phyloP scores from a whole-genome alignment of 2,113 vertebrate species.

The Oceanites oceanicus region DNA sequence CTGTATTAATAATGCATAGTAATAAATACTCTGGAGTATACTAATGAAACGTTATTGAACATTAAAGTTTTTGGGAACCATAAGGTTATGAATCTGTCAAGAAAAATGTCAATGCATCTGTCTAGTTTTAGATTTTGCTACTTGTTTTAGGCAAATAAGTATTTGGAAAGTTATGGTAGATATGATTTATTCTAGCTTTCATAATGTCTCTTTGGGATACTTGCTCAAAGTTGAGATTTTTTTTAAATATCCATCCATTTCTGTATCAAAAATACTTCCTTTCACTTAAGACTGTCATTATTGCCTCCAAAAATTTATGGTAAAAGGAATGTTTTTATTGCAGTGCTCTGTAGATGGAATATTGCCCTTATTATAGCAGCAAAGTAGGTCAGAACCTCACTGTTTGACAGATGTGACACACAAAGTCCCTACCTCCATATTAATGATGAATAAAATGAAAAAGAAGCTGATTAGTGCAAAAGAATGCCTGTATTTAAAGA shows the following conservation, averaged over 20 bases:
- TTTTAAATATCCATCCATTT: not conserved
- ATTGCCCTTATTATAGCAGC: not conserved
- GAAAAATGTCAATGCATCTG: slow-evolving; percentile 36
- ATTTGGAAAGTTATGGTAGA: slow-evolving; percentile 12
- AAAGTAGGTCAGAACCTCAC: slow-evolving; percentile 39
- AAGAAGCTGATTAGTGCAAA: not conserved
- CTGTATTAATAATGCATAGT: slow-evolving; percentile 75
- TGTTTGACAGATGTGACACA: slow-evolving; percentile 1
- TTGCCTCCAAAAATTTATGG: not conserved
- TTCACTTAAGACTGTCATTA: not conserved
- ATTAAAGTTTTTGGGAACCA: slow-evolving; percentile 59
- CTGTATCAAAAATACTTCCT: not conserved
- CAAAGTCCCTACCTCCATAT: not conserved
- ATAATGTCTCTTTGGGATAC: not conserved
- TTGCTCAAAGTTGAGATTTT: not conserved
- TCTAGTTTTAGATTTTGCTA: slow-evolving; percentile 30
- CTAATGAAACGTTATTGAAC: slow-evolving; percentile 75
- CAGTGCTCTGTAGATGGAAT: not conserved
- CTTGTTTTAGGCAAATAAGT: slow-evolving; percentile 39
- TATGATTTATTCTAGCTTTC: slow-evolving; percentile 33
- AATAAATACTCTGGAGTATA: slow-evolving; percentile 69
- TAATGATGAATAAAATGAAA: slow-evolving; percentile 18
- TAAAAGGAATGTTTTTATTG: not conserved
- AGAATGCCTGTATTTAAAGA: slow-evolving; percentile 22
- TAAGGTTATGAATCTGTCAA: slow-evolving; percentile 61